Percentiles rank a stretch among this genome's conserved stretches.
Evolutionary conservation across 2,113 vertebrate genomes (phyloP).

Genomic region (Carlito syrichta): DNA sequence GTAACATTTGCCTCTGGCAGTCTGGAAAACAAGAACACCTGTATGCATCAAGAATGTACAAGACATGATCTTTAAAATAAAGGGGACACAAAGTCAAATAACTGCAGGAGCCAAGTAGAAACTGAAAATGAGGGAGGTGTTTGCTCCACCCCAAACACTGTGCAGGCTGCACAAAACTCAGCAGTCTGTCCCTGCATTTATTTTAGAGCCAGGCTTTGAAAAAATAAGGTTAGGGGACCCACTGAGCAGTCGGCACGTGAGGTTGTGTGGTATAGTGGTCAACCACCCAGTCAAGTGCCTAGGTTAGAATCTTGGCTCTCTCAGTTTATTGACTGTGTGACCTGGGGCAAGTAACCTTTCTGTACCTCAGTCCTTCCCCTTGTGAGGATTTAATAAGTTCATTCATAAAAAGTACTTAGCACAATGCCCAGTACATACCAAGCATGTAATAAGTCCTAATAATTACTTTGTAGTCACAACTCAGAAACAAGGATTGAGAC

Average conservation of each 20-base stretch:
- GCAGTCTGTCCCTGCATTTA: not conserved
- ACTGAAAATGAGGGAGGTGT: not conserved
- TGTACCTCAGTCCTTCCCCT: not conserved
- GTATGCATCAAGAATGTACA: not conserved
- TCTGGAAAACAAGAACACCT: not conserved
- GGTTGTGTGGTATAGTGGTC: not conserved
- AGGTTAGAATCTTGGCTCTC: not conserved
- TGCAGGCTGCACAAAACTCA: not conserved
- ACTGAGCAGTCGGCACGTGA: not conserved
- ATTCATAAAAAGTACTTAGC: not conserved
- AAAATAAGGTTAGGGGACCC: not conserved
- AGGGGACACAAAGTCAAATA: not conserved
- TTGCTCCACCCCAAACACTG: not conserved
- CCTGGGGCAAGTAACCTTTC: not conserved
- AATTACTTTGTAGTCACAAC: not conserved
- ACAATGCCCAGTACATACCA: not conserved
- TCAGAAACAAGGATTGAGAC: not conserved
- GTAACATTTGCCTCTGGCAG: not conserved
- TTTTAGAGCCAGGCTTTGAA: not conserved
- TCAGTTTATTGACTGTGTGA: not conserved
- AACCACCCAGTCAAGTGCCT: not conserved
- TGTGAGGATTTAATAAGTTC: not conserved
- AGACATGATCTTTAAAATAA: not conserved
- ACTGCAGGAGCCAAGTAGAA: not conserved
- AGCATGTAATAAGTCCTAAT: not conserved